phyloP scores from a whole-genome alignment of 2,113 vertebrate genomes.

The Phocoena phocoena region DNA sequence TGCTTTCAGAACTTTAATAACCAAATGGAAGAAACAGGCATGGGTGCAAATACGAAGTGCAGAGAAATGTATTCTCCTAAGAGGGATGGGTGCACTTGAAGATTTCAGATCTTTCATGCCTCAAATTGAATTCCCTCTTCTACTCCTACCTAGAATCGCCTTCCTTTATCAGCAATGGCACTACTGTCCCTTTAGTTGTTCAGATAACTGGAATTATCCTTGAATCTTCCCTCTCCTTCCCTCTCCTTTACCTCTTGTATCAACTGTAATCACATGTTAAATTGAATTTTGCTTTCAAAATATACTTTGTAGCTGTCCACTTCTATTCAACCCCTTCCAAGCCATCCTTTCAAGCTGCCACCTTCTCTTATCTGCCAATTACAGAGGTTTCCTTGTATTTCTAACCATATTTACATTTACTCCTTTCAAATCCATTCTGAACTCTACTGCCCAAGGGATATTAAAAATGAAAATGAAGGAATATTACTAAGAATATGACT shows the following conservation, averaged over 20 bases:
- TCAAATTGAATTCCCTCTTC: not conserved
- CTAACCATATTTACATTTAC: not conserved
- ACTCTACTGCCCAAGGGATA: not conserved
- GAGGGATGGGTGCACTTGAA: not conserved
- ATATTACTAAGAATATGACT: not conserved
- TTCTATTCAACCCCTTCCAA: not conserved
- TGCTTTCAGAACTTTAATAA: not conserved
- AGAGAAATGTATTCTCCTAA: not conserved
- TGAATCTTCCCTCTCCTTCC: not conserved
- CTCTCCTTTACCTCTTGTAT: not conserved
- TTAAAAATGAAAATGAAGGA: not conserved
- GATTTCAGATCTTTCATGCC: not conserved
- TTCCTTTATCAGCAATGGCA: not conserved
- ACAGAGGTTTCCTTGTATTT: not conserved
- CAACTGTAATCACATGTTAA: conserved; percentile 4
- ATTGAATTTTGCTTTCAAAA: conserved; percentile 42
- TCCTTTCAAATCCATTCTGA: not conserved
- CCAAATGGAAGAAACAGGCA: not conserved
- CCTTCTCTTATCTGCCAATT: not conserved
- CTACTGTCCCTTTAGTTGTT: not conserved
- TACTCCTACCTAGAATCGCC: not conserved
- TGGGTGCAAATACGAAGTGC: not conserved
- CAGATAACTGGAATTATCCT: conserved; percentile 22
- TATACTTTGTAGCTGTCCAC: not conserved
- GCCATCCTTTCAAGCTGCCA: not conserved